Evolutionary conservation across 2,797 vertebrate genomes (phyloP), one percentile per base, ranked within the genome.

Genomic region (Sebastolobus alascanus): DNA sequence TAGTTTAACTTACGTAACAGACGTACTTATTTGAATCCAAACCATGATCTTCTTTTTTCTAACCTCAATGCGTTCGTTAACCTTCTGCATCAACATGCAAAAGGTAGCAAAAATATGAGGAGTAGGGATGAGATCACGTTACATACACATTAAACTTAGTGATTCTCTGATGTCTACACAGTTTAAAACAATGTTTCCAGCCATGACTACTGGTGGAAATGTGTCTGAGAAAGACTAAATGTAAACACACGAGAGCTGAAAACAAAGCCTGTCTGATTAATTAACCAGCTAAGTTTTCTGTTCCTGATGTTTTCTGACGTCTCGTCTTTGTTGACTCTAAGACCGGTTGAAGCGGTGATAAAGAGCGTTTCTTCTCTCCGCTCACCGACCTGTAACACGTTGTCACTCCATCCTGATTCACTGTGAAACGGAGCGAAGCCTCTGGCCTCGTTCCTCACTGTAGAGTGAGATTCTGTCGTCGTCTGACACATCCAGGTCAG

Each of bases 401-500:
- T 20, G 72, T 77, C 80, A 3, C 37, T 69, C 35, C 13, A 0
- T 70, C 40, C 20, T 14, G 77, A 80, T 52, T 68, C 4, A 50
- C 35, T 18, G 83, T 71, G 69, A 69, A 82, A 35, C 0, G 1
- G 20, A 60, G 68, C 60, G 10, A 71, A 61, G 82, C 75, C 70
- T 50, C 5, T 31, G 77, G 78, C 75, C 80, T 67, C 22, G 75
- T 37, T 85, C 46, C 80, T 75, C 35, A 16, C 73, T 72, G 68
- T 40, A 64, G 83, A 84, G n/a, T 1, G 64, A 33, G 75, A 58
- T 60, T 79, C 38, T n/a, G 25, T 16, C 68, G 72, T 25, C 31
- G 29, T 74, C 73, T 77, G 89, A 89, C 87, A 84, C 73, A 84
- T 85, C 89, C 82, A 75, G 89, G 89, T 87, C 84, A 83, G 46